Conservation (phyloP, 2,888 invertebrate species). For the Acanthococcus lagerstroemiae region DNA sequence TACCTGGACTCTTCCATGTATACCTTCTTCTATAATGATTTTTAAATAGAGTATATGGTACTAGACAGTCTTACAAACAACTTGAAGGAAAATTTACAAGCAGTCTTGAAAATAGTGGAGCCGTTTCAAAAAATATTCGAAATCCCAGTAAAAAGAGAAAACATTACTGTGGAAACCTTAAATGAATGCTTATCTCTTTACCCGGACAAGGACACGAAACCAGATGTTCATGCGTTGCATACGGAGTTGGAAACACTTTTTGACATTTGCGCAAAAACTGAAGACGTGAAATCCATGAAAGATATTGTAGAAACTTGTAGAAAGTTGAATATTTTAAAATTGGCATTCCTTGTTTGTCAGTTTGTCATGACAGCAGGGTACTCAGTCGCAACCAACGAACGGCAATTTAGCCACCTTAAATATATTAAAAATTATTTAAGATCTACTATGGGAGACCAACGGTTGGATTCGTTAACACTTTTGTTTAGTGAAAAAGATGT, state of each 20-base stretch:
- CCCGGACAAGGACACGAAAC: background rate
- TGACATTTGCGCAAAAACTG: background rate
- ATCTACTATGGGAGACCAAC: too few relatives aligned
- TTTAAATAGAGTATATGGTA: too few relatives aligned
- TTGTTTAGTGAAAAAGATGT: too few relatives aligned
- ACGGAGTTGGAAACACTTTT: too few relatives aligned
- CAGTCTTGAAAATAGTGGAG: background rate
- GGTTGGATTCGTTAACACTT: too few relatives aligned
- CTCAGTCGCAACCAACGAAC: conserved; percentile 10
- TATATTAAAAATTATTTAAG: too few relatives aligned
- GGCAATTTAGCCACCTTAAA: too few relatives aligned
- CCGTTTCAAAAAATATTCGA: background rate
- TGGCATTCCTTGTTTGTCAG: background rate
- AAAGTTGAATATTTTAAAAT: background rate
- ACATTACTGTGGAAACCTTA: background rate
- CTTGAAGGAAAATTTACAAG: background rate
- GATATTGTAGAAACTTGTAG: background rate
- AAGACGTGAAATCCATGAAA: background rate
- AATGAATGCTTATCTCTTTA: background rate
- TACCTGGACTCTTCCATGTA: too few relatives aligned
- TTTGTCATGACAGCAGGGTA: background rate
- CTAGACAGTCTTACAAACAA: background rate
- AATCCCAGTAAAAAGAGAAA: background rate
- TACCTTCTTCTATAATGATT: too few relatives aligned
- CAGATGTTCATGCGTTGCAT: background rate